Base-by-base conservation (phyloP, 2,888 invertebrate species). In the Brachyptera risi region DNA sequence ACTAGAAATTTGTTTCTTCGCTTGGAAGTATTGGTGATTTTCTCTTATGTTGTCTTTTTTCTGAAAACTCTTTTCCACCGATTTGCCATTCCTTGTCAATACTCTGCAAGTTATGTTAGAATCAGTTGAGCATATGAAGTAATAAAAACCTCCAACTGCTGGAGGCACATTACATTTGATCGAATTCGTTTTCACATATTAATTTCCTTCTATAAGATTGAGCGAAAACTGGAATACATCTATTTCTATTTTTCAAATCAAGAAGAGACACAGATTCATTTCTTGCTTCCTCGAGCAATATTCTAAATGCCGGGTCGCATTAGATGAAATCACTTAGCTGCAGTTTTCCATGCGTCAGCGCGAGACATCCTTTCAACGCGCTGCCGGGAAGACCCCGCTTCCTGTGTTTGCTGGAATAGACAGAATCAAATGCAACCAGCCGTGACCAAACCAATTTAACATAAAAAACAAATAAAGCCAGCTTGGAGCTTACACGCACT, bases 1-100 rank as follows among this genome's bases (percentile, higher is more conserved):
- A 65, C 65, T 57, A 65, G 63, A 63, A 61, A 65, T 65, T 61
- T 65, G 65, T 63, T 59, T 61, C 61, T 61, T 65, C 65, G 60
- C 15, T 51, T 61, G 65, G 65, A 65, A 65, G 58, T 51, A 57
- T 60, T 44, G 57, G 60, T 63, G 57, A 63, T 63, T 60, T 49
- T 57, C 38, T 19, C 31, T 27, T 38, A n/a, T 23, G 21, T 47
- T 13, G 17, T 27, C 49, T 17, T 37, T 24, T 23, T 38, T 38
- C 23, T n/a, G 15, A 37, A n/a, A n/a, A n/a, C n/a, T 38, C 49
- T 49, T 24, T 37, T 31, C 58, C 47, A 23, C 47, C 26, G 17
- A 9, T 58, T 23, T 58, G 47, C 31, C 37, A 47, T 19, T 4
- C 35, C 50, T 37, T 27, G 51, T 51, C 51, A 31, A 15, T 17